Base-by-base conservation (phyloP, 2,797 vertebrate species). In the Premnoplex brunnescens region DNA sequence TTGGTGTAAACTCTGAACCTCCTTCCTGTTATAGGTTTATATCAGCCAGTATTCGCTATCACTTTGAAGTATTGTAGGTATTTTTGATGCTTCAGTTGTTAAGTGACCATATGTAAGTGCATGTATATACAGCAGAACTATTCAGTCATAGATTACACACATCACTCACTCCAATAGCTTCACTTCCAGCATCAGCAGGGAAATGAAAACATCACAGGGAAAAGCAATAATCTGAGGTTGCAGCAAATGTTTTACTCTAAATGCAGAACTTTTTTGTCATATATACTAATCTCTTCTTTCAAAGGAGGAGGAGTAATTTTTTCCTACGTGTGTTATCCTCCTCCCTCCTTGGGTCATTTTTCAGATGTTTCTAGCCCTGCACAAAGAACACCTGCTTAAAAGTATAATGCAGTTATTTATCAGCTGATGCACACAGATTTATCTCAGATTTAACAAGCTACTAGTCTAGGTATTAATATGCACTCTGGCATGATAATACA, bases 161-260 rank as follows among this genome's bases (percentile, higher is more conserved):
- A 96, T 96, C 89, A 85, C 74, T 97, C 96, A 96, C 67, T 87
- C 69, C 85, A 95, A 95, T 46, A 85, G 88, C 83, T 94, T 76
- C 74, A 74, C 72, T 88, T 91, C 67, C 74, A 90, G 0, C 37
- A 64, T 82, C 67, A 66, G 74, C 17, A 75, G 46, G 83, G 36
- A 93, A 91, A 95, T 95, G 83, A 91, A 93, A 91, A 82, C 75
- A 80, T 95, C 44, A 27, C 43, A 71, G 43, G 67, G 43, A 89
- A 95, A 77, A 89, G 85, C 63, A 97, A 95, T 95, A 95, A 95
- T 88, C 75, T 80, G 74, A 82, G 74, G 49, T 21, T 74, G 71
- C 56, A 84, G 89, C 30, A 95, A 85, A 79, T 34, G 21, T 64
- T 88, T 79, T 81, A 23, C 89, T 77, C 88, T 68, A 74, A 94